These are phyloP conservation scores for Antennarius maculatus DNA, from an alignment of 2,797 vertebrate species.

Conservation along the genomic window DNA sequence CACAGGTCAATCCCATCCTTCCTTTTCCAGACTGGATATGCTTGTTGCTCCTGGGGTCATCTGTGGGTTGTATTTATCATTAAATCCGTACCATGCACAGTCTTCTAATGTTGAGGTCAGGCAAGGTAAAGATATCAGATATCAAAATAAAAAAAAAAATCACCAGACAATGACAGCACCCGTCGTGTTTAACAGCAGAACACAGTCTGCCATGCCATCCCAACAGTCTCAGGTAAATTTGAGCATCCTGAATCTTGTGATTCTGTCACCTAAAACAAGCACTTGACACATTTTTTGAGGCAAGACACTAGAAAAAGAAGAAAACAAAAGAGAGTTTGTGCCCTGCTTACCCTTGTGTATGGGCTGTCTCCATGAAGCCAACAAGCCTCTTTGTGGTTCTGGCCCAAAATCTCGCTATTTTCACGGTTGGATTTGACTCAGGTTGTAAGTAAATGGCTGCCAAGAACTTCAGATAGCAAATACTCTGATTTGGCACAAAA, in stretches of 20 bases:
- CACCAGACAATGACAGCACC: background rate
- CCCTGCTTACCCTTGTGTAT: background rate
- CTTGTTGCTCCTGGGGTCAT: too few relatives aligned
- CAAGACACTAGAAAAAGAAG: background rate
- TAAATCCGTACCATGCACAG: too few relatives aligned
- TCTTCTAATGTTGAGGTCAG: too few relatives aligned
- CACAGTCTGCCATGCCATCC: background rate
- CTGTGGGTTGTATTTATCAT: too few relatives aligned
- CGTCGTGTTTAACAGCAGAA: too few relatives aligned
- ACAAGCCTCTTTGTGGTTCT: conserved; percentile 8
- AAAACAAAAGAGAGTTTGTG: too few relatives aligned
- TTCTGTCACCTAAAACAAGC: background rate
- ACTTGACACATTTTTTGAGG: background rate
- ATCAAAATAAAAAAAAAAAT: too few relatives aligned
- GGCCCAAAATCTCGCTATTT: conserved; percentile 10
- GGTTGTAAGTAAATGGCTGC: background rate
- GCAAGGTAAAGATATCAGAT: too few relatives aligned
- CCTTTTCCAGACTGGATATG: too few relatives aligned
- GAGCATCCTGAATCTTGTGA: background rate
- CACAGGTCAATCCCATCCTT: too few relatives aligned
- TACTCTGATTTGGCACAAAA: background rate
- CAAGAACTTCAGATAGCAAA: conserved; percentile 5
- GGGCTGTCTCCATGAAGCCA: background rate
- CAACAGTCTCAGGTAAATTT: background rate
- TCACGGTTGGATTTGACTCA: conserved; percentile 1